Evolutionary conservation across 2,113 vertebrate species (phyloP).

Genomic region (Podarcis cretensis): DNA sequence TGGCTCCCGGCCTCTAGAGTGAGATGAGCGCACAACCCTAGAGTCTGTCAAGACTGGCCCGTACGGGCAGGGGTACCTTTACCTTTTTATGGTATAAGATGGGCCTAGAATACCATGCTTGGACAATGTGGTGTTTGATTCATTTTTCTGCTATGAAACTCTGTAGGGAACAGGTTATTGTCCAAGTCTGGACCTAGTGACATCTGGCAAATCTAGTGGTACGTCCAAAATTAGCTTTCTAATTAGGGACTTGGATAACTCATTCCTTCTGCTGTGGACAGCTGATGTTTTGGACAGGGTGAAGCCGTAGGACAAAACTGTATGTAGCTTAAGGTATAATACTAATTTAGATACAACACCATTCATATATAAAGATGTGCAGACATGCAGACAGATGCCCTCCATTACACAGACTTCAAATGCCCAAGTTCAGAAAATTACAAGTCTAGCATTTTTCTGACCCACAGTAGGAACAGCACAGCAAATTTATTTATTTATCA

Average conservation of each 20-base stretch:
- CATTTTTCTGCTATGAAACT: neutral
- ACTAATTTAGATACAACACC: neutral
- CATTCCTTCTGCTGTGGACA: conserved; percentile 7
- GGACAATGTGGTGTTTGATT: neutral
- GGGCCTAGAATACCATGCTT: neutral
- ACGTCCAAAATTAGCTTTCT: conserved; percentile 21
- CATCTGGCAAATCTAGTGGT: conserved; percentile 1
- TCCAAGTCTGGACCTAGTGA: neutral
- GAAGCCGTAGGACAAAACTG: neutral
- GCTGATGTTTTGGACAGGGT: neutral
- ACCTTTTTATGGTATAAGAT: too few species aligned
- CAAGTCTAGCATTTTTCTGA: conserved; percentile 65
- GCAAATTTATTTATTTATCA: conserved; percentile 66
- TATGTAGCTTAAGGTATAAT: neutral
- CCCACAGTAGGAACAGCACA: conserved; percentile 63
- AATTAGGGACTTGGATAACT: conserved; percentile 38
- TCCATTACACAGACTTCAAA: conserved; percentile 39
- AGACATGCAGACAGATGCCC: conserved; percentile 20
- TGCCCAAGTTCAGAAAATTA: conserved; percentile 57
- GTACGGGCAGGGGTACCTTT: too few species aligned
- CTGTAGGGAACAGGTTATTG: neutral
- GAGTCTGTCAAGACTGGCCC: too few species aligned
- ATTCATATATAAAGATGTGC: conserved; percentile 24
- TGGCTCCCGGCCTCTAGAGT: too few species aligned
- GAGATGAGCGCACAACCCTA: too few species aligned